Evolutionary conservation across 2,888 invertebrate species (phyloP).

Genomic region (Beris morrisii): DNA sequence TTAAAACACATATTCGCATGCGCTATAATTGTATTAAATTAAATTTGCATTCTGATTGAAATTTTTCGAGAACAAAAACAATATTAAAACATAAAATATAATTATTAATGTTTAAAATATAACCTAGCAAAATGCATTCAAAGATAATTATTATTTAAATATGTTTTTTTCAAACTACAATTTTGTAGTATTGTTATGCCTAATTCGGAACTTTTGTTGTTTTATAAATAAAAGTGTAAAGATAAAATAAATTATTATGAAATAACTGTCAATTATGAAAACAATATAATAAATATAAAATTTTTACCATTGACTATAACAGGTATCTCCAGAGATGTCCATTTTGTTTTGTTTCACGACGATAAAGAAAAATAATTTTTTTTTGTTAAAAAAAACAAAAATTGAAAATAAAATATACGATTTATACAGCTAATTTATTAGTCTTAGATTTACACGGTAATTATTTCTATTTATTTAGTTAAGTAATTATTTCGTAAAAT

Average conservation of each 20-base stretch:
- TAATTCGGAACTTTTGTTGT: background rate
- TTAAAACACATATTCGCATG: conserved; percentile 21
- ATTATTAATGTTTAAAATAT: background rate
- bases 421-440: no score
- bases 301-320: no score
- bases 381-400: no score
- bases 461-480: no score
- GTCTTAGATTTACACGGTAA: no score
- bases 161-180: conserved; percentile 2
- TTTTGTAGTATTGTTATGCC: background rate
- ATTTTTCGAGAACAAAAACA: conserved; percentile 13
- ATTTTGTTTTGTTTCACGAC: no score
- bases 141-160: conserved; percentile 25
- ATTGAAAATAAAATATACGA: no score
- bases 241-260: conserved; percentile 55
- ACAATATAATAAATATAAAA: no score
- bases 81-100: background rate
- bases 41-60: conserved; percentile 31
- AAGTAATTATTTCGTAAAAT: no score
- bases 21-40: conserved; percentile 22
- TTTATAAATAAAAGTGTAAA: conserved; percentile 44
- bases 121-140: conserved; percentile 25
- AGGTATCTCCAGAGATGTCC: no score
- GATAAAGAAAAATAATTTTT: no score
- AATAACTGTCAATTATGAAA: no score